Percentiles rank a stretch among this genome's conserved stretches.
Evolutionary conservation across 2,113 vertebrate species (phyloP).

Genomic region (Sebastes fasciatus): DNA sequence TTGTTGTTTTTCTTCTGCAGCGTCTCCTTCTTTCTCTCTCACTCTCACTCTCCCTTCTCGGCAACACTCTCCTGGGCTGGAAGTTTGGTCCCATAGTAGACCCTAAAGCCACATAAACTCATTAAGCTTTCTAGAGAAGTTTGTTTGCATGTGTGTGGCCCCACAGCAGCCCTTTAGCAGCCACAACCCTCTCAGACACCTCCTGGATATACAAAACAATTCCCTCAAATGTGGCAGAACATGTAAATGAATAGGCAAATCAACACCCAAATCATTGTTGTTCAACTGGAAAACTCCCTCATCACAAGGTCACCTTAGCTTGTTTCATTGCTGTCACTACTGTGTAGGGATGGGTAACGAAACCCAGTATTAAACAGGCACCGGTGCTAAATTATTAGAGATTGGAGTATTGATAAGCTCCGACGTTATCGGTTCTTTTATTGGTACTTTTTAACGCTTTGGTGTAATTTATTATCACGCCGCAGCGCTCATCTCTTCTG

Average conservation of each 20-base stretch:
- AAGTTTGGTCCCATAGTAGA: slow-evolving; percentile 43
- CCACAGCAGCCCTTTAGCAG: not conserved
- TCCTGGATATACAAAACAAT: slow-evolving; percentile 13
- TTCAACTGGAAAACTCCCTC: slow-evolving; percentile 19
- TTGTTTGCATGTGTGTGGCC: slow-evolving; percentile 24
- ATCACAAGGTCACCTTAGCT: slow-evolving; percentile 12
- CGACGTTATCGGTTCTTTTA: too few relatives aligned
- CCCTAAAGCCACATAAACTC: slow-evolving; percentile 42
- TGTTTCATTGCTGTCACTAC: slow-evolving; percentile 32
- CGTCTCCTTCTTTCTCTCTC: not conserved
- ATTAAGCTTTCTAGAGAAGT: not conserved
- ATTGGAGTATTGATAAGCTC: too few relatives aligned
- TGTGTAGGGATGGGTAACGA: not conserved
- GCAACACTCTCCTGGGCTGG: slow-evolving; percentile 43
- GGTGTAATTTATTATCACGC: too few relatives aligned
- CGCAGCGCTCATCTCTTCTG: too few relatives aligned
- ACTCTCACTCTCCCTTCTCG: slow-evolving; percentile 4
- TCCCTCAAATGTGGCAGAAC: slow-evolving; percentile 18
- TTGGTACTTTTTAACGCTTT: too few relatives aligned
- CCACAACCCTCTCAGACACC: slow-evolving; percentile 18
- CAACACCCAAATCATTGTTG: slow-evolving; percentile 20
- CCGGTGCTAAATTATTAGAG: too few relatives aligned
- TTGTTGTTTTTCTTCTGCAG: slow-evolving; percentile 64
- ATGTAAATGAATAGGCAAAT: slow-evolving; percentile 19
- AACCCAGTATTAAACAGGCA: too few relatives aligned